Evolutionary conservation across 2,888 invertebrate species (phyloP).

Genomic region (Ommatoiulus sabulosus): DNA sequence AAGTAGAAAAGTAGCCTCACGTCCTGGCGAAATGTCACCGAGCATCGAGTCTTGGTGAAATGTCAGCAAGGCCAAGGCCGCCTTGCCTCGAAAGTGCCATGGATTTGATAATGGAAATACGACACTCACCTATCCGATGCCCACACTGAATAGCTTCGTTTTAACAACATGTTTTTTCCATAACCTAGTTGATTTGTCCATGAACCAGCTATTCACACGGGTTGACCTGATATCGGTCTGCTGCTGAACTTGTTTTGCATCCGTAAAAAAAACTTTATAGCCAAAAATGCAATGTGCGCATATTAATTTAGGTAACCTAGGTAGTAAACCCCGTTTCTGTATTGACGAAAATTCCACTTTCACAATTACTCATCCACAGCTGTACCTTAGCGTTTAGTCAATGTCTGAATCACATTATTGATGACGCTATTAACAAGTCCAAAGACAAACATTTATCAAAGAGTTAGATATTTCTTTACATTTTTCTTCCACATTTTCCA

Average conservation of each 20-base stretch:
- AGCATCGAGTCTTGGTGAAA: too few species aligned
- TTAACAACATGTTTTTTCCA: neutral
- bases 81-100: neutral
- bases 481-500: too few species aligned
- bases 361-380: too few species aligned
- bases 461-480: too few species aligned
- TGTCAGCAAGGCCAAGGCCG: neutral
- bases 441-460: too few species aligned
- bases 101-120: neutral
- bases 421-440: too few species aligned
- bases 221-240: neutral
- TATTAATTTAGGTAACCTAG: neutral
- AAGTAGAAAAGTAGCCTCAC: too few species aligned
- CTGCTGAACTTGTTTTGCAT: neutral
- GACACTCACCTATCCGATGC: neutral
- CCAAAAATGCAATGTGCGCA: neutral
- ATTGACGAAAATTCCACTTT: too few species aligned
- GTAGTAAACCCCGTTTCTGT: too few species aligned
- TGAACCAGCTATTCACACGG: neutral
- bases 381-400: too few species aligned
- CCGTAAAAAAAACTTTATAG: neutral
- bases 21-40: too few species aligned
- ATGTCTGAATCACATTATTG: too few species aligned
- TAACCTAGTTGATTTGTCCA: neutral
- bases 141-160: neutral